Percentiles rank a stretch among this genome's conserved stretches.
These are phyloP conservation scores for Caenorhabditis panamensis DNA, from an alignment of 2,888 invertebrate species.

Conservation along the genomic window DNA sequence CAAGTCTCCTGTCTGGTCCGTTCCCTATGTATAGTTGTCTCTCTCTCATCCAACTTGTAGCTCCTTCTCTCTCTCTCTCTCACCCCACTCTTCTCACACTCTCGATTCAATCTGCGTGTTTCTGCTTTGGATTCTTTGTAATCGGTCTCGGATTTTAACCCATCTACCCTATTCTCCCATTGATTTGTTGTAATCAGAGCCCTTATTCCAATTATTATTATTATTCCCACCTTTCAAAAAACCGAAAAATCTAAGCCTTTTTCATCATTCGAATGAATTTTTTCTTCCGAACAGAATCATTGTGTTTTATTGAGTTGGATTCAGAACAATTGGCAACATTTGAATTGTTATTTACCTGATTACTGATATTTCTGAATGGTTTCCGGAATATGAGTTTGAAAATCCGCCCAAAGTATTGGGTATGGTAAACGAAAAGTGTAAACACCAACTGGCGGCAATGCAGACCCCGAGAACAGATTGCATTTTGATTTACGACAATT, in stretches of 20 bases:
- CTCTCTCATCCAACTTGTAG: background rate
- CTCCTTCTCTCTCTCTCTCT: slow-evolving; percentile 19
- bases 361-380: no score
- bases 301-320: background rate
- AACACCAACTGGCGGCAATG: background rate
- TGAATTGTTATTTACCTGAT: no score
- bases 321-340: no score
- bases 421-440: slow-evolving; percentile 14
- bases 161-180: slow-evolving; percentile 4
- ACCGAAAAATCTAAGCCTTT: background rate
- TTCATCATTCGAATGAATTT: slow-evolving; percentile 22
- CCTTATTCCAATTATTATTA: slow-evolving; percentile 20
- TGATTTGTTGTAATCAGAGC: slow-evolving; percentile 10
- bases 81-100: slow-evolving; percentile 19
- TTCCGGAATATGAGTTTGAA: no score
- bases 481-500: slow-evolving; percentile 13
- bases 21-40: slow-evolving; percentile 6
- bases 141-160: slow-evolving; percentile 40
- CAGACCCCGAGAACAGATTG: no score
- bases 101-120: slow-evolving; percentile 47
- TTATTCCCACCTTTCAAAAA: slow-evolving; percentile 7
- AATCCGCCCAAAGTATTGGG: no score
- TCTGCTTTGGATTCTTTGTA: slow-evolving; percentile 48
- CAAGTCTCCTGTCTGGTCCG: slow-evolving; percentile 20
- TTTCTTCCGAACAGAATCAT: background rate